Evolutionary conservation across 2,797 vertebrate genomes (phyloP), one percentile per base, ranked within the genome.

Genomic region (Phoeniculus purpureus): DNA sequence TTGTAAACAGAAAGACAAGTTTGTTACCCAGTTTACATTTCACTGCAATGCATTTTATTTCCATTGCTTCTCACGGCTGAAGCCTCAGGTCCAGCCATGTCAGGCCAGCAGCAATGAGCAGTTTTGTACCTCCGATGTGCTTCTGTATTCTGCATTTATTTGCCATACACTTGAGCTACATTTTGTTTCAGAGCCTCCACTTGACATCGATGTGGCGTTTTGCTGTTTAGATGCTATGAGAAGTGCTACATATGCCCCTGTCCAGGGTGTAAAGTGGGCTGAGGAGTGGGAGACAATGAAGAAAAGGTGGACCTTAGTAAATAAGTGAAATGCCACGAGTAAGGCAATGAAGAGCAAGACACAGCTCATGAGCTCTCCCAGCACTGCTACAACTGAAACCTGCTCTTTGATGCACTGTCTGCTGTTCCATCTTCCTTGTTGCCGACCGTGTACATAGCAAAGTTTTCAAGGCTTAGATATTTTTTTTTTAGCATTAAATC

Each of bases 401-500:
- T 65, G 61, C 90, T 75, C 85, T 73, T 56, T 26, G 48, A n/a
- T 29, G 22, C 2, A 3, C 40, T 94, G 60, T 93, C 65, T 92
- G 94, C 85, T 29, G 25, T 90, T 95, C 84, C 91, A 50, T 48
- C 61, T 78, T 83, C 68, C 78, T 92, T 5, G 16, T 70, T 88
- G 78, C 68, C 94, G 89, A 86, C 61, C 87, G 72, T 5, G 3
- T 29, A 64, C 65, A 85, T 86, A 92, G 93, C 90, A 91, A 14
- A 20, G 67, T 54, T 89, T 88, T 92, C 51, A 32, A 68, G 81
- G 48, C 71, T 92, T 56, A 85, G 71, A 47, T 14, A 80, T 87
- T 78, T 77, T 78, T 91, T 92, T 92, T 71, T 95, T 66, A 34
- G 92, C 72, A 92, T 75, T 95, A 66, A 95, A 15, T 68, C 64